These are phyloP conservation scores for Polypedilum pembai DNA, from an alignment of 1,140 invertebrate genomes.

Conservation along the genomic window DNA sequence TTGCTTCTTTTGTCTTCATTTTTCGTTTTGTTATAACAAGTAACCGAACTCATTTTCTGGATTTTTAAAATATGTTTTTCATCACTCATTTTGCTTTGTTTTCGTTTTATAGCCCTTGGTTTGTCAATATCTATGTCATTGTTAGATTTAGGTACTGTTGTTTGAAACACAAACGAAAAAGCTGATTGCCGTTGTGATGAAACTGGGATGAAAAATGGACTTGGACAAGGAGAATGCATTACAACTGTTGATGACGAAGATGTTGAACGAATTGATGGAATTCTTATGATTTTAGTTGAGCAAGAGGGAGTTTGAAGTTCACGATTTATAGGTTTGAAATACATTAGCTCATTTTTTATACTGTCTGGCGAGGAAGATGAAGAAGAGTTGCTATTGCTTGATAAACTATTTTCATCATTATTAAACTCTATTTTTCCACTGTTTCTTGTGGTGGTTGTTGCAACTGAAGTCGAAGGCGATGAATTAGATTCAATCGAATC, in stretches of 20 bases:
- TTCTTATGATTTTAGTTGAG: background rate
- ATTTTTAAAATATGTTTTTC: background rate
- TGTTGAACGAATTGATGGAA: conserved; percentile 8
- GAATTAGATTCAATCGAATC: background rate
- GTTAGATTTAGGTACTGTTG: background rate
- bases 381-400: background rate
- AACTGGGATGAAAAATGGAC: background rate
- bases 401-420: background rate
- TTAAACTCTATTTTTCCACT: no score
- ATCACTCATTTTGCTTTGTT: background rate
- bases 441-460: background rate
- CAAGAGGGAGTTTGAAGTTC: background rate
- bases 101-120: background rate
- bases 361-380: background rate
- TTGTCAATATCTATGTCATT: background rate
- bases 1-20: background rate
- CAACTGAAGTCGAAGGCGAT: background rate
- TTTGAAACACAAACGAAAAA: background rate
- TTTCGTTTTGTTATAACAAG: background rate
- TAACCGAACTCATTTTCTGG: background rate
- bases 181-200: background rate
- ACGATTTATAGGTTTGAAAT: background rate
- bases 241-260: background rate
- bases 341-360: background rate
- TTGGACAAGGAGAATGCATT: background rate